phyloP scores from a whole-genome alignment of 2,888 invertebrate genomes.

The Pheosia tremula region DNA sequence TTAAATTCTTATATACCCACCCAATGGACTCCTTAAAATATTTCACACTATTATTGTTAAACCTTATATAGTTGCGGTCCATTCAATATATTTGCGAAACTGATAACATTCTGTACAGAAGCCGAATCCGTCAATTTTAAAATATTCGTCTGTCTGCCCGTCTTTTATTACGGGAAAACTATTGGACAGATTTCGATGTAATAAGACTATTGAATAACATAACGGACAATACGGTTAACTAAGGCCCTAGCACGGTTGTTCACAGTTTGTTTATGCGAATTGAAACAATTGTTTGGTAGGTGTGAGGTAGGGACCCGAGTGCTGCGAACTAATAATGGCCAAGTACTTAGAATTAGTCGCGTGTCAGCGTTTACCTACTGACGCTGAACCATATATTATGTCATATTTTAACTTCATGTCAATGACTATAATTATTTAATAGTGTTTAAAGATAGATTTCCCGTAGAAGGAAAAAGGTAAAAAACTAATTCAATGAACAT shows the following conservation, averaged over 20 bases:
- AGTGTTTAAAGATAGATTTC: neutral
- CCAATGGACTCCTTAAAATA: no score
- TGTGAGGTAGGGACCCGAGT: neutral
- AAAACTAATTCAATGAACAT: neutral
- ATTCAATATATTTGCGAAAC: no score
- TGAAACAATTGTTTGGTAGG: slow-evolving; percentile 11
- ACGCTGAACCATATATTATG: neutral
- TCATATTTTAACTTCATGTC: no score
- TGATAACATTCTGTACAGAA: no score
- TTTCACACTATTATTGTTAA: no score
- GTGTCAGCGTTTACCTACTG: slow-evolving; percentile 6
- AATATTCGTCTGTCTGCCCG: no score
- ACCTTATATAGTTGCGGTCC: no score
- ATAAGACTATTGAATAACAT: neutral
- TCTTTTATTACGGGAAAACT: no score
- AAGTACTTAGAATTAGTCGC: slow-evolving; percentile 15
- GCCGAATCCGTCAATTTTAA: no score
- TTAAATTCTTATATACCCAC: no score
- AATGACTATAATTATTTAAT: no score
- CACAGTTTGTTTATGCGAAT: slow-evolving; percentile 32
- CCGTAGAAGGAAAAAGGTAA: neutral
- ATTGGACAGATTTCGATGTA: no score
- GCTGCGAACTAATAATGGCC: slow-evolving; percentile 14
- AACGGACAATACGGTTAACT: slow-evolving; percentile 16
- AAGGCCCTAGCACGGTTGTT: slow-evolving; percentile 17